Conservation (phyloP, 2,888 invertebrate genomes). For the Lochmaea capreae region DNA sequence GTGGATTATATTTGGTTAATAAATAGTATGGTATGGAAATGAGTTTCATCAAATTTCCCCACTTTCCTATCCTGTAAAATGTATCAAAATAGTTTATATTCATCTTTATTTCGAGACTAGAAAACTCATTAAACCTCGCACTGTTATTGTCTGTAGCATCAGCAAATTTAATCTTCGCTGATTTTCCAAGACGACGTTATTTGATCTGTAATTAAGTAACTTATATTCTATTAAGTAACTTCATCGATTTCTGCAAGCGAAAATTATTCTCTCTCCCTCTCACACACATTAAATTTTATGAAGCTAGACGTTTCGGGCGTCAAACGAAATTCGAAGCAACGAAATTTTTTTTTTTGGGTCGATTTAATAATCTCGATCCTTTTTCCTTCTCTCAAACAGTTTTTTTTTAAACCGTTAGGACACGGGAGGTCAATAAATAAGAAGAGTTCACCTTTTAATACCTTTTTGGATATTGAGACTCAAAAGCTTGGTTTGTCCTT, state of each 20-base stretch:
- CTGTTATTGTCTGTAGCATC: conserved; percentile 6
- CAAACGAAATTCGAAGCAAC: too few species aligned
- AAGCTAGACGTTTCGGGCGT: not conserved
- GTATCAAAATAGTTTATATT: not conserved
- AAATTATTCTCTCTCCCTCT: not conserved
- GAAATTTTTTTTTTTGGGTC: too few species aligned
- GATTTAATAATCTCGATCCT: too few species aligned
- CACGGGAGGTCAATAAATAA: not conserved
- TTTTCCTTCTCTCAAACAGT: too few species aligned
- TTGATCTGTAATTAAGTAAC: conserved; percentile 13
- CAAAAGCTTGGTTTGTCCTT: not conserved
- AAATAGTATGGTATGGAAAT: too few species aligned
- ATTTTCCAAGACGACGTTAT: conserved; percentile 10
- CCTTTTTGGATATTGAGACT: not conserved
- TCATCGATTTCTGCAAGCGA: not conserved
- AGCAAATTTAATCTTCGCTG: conserved; percentile 11
- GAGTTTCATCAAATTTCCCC: too few species aligned
- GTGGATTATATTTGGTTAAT: too few species aligned
- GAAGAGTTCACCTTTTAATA: not conserved
- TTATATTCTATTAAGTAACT: conserved; percentile 11
- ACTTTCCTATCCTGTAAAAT: not conserved
- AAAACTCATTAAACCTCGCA: not conserved
- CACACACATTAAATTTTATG: not conserved
- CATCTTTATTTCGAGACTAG: too few species aligned
- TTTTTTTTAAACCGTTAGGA: too few species aligned